A percentile compares a stretch with the other conserved stretches of the same genome.
Conservation (phyloP, 2,888 invertebrate genomes). For the Phortica magna region DNA sequence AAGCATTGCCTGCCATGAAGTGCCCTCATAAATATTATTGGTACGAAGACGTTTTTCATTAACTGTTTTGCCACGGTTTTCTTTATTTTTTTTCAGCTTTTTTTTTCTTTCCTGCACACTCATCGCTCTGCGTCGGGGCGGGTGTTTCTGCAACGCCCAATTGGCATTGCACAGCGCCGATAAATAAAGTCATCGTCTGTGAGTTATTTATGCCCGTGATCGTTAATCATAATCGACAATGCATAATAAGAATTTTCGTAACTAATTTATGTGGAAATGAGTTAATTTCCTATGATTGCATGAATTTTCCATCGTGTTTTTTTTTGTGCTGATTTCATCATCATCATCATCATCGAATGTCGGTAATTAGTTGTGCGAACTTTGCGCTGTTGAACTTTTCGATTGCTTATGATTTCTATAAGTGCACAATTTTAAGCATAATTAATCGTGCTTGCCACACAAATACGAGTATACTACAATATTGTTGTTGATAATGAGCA, state of each 20-base stretch:
- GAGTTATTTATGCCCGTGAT: conserved; percentile 59
- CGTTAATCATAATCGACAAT: conserved; percentile 75
- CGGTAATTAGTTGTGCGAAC: conserved; percentile 58
- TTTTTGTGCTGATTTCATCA: conserved; percentile 69
- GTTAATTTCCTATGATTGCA: conserved; percentile 69
- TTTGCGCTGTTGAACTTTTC: neutral
- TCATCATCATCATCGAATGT: conserved; percentile 63
- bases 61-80: neutral
- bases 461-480: neutral
- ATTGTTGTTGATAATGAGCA: too few species aligned
- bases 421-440: conserved; percentile 56
- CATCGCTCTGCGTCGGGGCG: conserved; percentile 3
- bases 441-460: conserved; percentile 1
- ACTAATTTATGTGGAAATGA: conserved; percentile 75
- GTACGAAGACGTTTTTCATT: neutral
- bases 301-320: conserved; percentile 44
- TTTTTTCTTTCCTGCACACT: conserved; percentile 52
- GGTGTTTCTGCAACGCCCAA: conserved; percentile 36
- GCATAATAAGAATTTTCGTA: conserved; percentile 66
- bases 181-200: conserved; percentile 39
- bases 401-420: conserved; percentile 30
- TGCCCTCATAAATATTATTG: conserved; percentile 31
- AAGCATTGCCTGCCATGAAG: neutral
- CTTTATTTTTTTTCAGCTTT: neutral
- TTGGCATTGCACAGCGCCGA: conserved; percentile 48